Conservation (phyloP, 2,888 invertebrate species). For the Baronia brevicornis region DNA sequence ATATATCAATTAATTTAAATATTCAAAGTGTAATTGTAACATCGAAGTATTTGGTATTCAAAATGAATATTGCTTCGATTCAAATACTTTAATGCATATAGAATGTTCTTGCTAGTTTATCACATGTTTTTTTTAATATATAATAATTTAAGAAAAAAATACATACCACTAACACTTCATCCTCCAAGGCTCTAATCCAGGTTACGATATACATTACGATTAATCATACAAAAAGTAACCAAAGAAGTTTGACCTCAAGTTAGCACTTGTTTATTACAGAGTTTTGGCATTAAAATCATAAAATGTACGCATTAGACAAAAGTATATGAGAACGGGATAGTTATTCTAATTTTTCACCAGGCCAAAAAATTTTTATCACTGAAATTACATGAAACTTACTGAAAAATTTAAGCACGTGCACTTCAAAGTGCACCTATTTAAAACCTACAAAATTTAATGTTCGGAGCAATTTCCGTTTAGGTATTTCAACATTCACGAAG, state of each 20-base stretch:
- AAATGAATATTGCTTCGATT: too few relatives aligned
- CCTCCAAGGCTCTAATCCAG: constrained; percentile 36
- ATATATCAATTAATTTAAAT: too few relatives aligned
- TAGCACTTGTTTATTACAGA: constrained; percentile 35
- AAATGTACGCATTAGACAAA: constrained; percentile 17
- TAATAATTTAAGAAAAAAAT: constrained; percentile 18
- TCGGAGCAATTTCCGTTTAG: constrained; percentile 20
- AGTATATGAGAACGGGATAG: constrained; percentile 19
- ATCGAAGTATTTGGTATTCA: too few relatives aligned
- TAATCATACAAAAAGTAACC: constrained; percentile 47
- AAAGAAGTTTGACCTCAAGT: constrained; percentile 41
- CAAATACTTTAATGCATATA: constrained; percentile 35
- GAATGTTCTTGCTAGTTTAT: constrained; percentile 30
- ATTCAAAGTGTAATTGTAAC: too few relatives aligned
- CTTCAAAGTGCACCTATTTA: constrained; percentile 52
- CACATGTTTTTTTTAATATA: constrained; percentile 22
- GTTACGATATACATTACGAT: constrained; percentile 31
- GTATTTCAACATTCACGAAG: constrained; percentile 13
- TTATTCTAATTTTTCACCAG: constrained; percentile 18
- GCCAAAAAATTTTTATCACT: constrained; percentile 29
- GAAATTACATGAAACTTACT: constrained; percentile 51
- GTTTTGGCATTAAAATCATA: constrained; percentile 31
- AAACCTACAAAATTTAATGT: constrained; percentile 33
- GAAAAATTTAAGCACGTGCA: constrained; percentile 72
- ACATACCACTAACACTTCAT: constrained; percentile 67